Evolutionary conservation across 1,140 invertebrate genomes (phyloP), one percentile per base, ranked within the genome.

Genomic region (Antheraea pernyi): DNA sequence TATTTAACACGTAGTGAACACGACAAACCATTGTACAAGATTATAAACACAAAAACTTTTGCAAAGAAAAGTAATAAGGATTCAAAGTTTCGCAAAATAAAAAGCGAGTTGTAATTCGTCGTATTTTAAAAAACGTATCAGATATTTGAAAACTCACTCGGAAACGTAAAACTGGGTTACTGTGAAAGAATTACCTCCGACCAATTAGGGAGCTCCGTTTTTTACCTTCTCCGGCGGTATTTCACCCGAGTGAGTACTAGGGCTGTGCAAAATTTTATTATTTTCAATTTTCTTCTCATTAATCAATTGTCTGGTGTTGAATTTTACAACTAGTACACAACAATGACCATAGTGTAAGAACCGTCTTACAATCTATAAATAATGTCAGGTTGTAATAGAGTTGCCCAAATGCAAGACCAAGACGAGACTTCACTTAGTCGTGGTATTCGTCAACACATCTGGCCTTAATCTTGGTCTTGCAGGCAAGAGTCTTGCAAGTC

Each of bases 161-260:
- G 46, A 53, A 42, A 53, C 46, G 11, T 53, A 13, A 53, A 53
- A 53, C 46, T n/a, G 5, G 11, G 46, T 53, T 53, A 53, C 6
- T 53, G 46, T 53, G 0, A 53, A 53, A 53, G 46, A 53, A 53
- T 53, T 53, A 53, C 46, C 46, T 16, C 46, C 16, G 16, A 53
- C 46, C 46, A 53, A 53, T 53, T 53, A 53, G 46, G 46, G 46
- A 42, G 46, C 46, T 53, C 46, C 16, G 46, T 53, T 53, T 53
- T 53, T 53, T 53, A 53, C 46, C 46, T 53, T 16, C 16, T 16
- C 46, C 46, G 46, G 2, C 46, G 16, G 46, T 53, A 16, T 16
- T 53, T 53, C 46, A 53, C 16, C 11, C 16, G 16, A 0, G 5
- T 53, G 6, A 13, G 10, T 13, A 13, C 46, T 53, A 53, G 46